Base-by-base conservation (phyloP, 2,888 invertebrate genomes). In the Hemistola chrysoprasaria region DNA sequence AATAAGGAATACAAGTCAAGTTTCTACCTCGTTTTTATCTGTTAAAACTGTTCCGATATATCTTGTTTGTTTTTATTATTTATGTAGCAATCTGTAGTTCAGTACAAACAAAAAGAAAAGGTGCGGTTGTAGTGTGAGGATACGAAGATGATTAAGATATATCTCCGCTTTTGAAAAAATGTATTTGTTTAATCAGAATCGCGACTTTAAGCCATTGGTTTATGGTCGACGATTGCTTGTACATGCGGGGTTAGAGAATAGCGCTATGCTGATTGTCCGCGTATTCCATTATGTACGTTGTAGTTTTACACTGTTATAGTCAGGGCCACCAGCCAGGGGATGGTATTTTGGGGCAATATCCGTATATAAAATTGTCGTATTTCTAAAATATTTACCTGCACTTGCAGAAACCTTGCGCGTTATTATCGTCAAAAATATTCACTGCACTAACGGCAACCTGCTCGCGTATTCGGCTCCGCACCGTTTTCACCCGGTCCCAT, bases 71-170 rank as follows among this genome's bases (percentile, higher is more conserved):
- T 35, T 31, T 16, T 23, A 8, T 31, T 10, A 8, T 31, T 10
- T 32, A 6, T 32, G 11, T 8, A 27, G 25, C 22, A 10, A 23
- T 28, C 16, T 11, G 23, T 27, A 39, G 26, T 23, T 20, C 8
- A 6, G 27, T 20, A 8, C 26, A 11, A 25, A 37, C 21, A 31
- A 11, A 6, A 30, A 26, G 8, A 23, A 11, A 6, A 22, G 11
- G 11, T 6, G 5, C 30, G 30, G 10, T 8, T 11, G 10, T 23
- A 11, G 22, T 22, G 3, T 8, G 24, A 11, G 16, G 37, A 53
- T 40, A 41, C 22, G 50, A 51, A 46, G 32, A 41, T 54, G 36
- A 55, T 47, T 51, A 41, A 49, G 50, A 56, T 54, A 43, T 44
- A 58, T 51, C 25, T 45, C 41, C 41, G 29, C 51, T 43, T 46